Base-by-base conservation (phyloP, 1,140 invertebrate species). In the Phenacoccus solenopsis region DNA sequence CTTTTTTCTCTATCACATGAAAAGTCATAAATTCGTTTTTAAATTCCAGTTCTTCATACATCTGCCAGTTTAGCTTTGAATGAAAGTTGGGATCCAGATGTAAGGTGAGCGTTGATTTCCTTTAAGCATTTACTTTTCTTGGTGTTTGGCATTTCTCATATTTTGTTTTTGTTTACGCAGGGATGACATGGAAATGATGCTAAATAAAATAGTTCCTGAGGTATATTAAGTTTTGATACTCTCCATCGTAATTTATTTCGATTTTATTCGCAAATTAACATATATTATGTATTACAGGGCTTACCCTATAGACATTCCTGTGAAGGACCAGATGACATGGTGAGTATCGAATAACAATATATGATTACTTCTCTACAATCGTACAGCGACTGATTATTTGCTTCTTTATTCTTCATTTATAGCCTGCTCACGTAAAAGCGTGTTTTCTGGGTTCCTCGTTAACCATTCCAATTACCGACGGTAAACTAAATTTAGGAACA, bases 241-340 rank as follows among this genome's bases (percentile, higher is more conserved):
- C 3, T 24, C 7, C n/a, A 5, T 7, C 7, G 57, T 68, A 72
- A 70, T 57, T 69, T 21, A 25, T 10, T 32, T 20, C 16, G 16
- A 10, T 72, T 38, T 73, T 71, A 24, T 16, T 24, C 28, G 12
- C 27, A 22, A 3, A 28, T 9, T n/a, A n/a, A 12, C 22, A n/a
- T 61, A 9, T 7, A 61, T 22, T 61, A 27, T 67, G 70, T 72
- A 71, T 78, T 77, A 67, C 76, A 83, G 85, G 91, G 90, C 79
- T 85, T 94, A 80, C 89, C 90, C 78, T 98, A 96, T 79, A 87
- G 91, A 82, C 95, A 98, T 82, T 94, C 91, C 61, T 96, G 93
- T 81, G 95, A 98, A 86, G 95, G 95, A 72, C 94, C 94, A 73
- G 95, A 98, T 80, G 95, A 98, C 81, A 98, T 98, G 95, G 94